Evolutionary conservation across 2,797 vertebrate species (phyloP).

Genomic region (Macropodus opercularis): DNA sequence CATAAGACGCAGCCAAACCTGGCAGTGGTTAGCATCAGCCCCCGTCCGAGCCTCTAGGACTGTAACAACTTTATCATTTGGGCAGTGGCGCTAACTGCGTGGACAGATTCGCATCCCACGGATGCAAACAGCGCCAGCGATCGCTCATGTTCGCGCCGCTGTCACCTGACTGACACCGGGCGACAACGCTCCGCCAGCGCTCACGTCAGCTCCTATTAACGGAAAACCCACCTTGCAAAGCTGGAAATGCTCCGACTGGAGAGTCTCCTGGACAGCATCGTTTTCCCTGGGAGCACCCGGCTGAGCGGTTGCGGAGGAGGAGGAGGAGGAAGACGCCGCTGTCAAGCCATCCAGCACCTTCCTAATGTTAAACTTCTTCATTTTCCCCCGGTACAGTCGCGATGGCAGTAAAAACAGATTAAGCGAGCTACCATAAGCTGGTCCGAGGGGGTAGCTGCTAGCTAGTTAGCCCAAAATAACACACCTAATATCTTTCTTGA

Average conservation of each 20-base stretch:
- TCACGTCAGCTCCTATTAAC: background rate
- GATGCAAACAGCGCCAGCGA: conserved; percentile 28
- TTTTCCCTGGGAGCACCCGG: conserved; percentile 85
- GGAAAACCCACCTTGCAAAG: conserved; percentile 93
- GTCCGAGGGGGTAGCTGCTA: conserved; percentile 61
- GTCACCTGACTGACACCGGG: conserved; percentile 54
- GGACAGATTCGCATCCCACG: background rate
- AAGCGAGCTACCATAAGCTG: conserved; percentile 66
- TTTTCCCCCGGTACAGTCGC: conserved; percentile 75
- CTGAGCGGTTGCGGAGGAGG: conserved; percentile 78
- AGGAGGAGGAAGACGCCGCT: conserved; percentile 85
- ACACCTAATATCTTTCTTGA: conserved; percentile 70
- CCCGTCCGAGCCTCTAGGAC: background rate
- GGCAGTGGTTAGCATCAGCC: background rate
- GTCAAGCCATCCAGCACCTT: conserved; percentile 99
- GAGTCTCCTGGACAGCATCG: conserved; percentile 90
- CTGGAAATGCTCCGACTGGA: conserved; percentile 98
- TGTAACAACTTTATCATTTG: background rate
- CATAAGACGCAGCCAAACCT: conserved; percentile 7
- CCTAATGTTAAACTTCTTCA: conserved; percentile 97
- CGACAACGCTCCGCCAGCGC: background rate
- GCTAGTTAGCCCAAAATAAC: conserved; percentile 71
- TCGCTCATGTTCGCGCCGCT: conserved; percentile 45
- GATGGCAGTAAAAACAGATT: conserved; percentile 48
- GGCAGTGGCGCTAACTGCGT: background rate